phyloP scores from a whole-genome alignment of 2,797 vertebrate species.

The Pipistrellus pygmaeus region DNA sequence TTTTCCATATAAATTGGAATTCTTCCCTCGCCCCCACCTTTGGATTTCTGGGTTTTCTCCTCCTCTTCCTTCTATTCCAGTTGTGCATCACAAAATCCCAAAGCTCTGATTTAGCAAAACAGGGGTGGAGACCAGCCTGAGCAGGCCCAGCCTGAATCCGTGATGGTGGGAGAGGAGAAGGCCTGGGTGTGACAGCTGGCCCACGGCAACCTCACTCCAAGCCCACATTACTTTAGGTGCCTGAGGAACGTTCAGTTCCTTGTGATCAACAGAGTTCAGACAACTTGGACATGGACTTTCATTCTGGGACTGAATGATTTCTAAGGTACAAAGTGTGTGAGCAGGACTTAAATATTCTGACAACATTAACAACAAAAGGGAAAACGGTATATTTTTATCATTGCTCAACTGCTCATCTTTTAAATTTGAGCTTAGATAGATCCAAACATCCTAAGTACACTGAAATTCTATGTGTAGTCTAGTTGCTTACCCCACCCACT shows the following conservation, averaged over 20 bases:
- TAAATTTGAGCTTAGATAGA: not conserved
- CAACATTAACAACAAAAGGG: not conserved
- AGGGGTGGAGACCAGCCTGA: not conserved
- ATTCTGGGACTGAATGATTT: not conserved
- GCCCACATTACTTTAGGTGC: not conserved
- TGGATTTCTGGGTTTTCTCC: not conserved
- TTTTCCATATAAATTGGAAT: not conserved
- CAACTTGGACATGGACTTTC: not conserved
- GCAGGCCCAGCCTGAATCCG: not conserved
- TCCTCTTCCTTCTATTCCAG: not conserved
- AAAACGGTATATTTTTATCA: not conserved
- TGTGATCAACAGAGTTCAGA: not conserved
- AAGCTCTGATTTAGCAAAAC: not conserved
- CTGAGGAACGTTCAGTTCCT: not conserved
- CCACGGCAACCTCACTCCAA: not conserved
- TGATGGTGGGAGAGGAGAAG: not conserved
- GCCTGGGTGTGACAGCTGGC: not conserved
- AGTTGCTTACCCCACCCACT: not conserved
- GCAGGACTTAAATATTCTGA: not conserved
- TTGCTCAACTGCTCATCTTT: not conserved
- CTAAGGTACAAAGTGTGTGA: not conserved
- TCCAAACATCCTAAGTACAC: not conserved
- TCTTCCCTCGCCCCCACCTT: not conserved
- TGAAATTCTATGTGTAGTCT: not conserved
- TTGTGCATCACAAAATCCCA: not conserved